phyloP scores from a whole-genome alignment of 2,113 vertebrate genomes.

The Podarcis raffonei region DNA sequence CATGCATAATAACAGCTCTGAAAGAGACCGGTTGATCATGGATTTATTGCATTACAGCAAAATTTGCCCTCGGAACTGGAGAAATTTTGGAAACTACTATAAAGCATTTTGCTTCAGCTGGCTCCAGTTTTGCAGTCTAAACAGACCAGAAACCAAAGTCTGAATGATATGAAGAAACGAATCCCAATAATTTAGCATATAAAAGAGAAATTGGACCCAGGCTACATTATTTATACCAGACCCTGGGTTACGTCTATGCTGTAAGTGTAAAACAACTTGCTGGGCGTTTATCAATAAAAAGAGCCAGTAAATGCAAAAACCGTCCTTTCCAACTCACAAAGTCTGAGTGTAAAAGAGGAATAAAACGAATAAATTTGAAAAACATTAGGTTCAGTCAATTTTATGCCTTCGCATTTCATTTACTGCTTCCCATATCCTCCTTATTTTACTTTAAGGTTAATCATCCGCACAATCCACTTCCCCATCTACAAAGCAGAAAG shows the following conservation, averaged over 20 bases:
- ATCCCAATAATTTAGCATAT: not conserved
- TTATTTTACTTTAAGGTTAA: not conserved
- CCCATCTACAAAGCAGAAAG: rapidly evolving
- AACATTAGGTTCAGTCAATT: not conserved
- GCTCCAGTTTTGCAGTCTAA: not conserved
- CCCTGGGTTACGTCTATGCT: not conserved
- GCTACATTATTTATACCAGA: not conserved
- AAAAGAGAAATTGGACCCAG: not conserved
- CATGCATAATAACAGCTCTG: no score
- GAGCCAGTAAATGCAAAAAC: rapidly evolving
- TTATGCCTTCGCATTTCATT: not conserved
- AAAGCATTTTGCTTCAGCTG: not conserved
- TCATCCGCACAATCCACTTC: not conserved
- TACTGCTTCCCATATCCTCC: not conserved
- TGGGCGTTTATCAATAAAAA: not conserved
- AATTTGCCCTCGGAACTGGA: not conserved
- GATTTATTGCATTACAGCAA: not conserved
- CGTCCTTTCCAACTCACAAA: not conserved
- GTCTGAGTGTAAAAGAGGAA: not conserved
- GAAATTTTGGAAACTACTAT: not conserved
- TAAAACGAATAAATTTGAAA: rapidly evolving
- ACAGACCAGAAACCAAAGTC: not conserved
- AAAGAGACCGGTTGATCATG: not conserved
- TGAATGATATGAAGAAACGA: rapidly evolving
- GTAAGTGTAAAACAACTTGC: not conserved